phyloP scores from a whole-genome alignment of 2,113 vertebrate genomes.

The Orycteropus afer region DNA sequence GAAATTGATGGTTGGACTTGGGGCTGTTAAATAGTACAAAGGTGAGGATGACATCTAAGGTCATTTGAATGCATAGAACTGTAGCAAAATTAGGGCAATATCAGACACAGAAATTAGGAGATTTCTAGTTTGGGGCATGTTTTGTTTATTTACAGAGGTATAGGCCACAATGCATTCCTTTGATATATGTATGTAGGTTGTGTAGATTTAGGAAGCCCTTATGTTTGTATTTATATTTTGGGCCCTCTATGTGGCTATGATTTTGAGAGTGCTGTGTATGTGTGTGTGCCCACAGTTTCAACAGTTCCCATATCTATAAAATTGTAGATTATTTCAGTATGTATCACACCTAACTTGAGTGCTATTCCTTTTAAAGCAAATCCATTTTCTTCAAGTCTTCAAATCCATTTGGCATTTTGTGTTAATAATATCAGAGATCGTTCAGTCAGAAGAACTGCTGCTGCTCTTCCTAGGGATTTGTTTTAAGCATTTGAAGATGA shows the following conservation, averaged over 20 bases:
- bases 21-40: neutral
- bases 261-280: neutral
- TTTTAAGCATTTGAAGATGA: constrained; percentile 69
- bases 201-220: neutral
- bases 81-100: neutral
- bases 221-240: neutral
- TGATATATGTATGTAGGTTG: fast-evolving
- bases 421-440: constrained; percentile 51
- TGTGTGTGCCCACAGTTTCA: neutral
- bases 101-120: neutral
- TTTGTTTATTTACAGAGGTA: neutral
- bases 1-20: neutral
- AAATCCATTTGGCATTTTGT: constrained; percentile 63
- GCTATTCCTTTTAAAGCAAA: constrained; percentile 44
- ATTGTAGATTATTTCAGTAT: neutral
- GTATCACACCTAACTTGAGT: neutral
- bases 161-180: neutral
- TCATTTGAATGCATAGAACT: neutral
- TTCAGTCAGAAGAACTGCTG: neutral
- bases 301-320: neutral
- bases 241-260: neutral
- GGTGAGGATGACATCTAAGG: neutral
- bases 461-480: constrained; percentile 51
- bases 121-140: neutral
- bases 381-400: constrained; percentile 49